Percentiles rank a stretch among this genome's conserved stretches.
phyloP scores from a whole-genome alignment of 2,113 vertebrate genomes.

The Candoia aspera region DNA sequence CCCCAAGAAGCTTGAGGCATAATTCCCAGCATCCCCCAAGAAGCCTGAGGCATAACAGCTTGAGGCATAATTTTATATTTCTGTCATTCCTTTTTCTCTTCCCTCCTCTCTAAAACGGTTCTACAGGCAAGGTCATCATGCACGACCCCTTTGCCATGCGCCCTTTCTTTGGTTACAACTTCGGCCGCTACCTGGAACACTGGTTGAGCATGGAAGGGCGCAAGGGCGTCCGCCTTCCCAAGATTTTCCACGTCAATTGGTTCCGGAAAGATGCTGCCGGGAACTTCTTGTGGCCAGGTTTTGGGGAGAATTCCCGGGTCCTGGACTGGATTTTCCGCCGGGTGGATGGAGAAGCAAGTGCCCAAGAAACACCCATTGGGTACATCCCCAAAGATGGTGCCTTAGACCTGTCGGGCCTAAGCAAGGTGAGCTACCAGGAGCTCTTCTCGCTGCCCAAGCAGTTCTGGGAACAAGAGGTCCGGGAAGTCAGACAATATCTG shows the following conservation, averaged over 20 bases:
- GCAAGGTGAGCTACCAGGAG: conserved; percentile 65
- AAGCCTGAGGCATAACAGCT: no score
- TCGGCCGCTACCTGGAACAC: conserved; percentile 69
- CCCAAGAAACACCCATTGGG: conserved; percentile 72
- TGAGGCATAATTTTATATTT: no score
- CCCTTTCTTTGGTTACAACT: conserved; percentile 78
- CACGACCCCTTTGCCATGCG: conserved; percentile 80
- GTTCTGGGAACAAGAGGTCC: conserved; percentile 81
- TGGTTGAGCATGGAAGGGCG: conserved; percentile 70
- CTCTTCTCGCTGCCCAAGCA: conserved; percentile 76
- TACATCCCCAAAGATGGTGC: conserved; percentile 74
- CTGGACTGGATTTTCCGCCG: conserved; percentile 77
- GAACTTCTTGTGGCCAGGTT: conserved; percentile 73
- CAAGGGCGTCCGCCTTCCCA: conserved; percentile 59
- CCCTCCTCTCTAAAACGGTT: background rate
- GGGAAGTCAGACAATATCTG: conserved; percentile 84
- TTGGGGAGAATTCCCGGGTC: conserved; percentile 72
- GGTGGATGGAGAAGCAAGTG: conserved; percentile 79
- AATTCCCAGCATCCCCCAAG: no score
- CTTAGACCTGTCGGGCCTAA: conserved; percentile 71
- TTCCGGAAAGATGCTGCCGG: conserved; percentile 68
- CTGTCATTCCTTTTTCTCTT: background rate
- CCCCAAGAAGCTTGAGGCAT: no score
- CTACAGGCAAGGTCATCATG: conserved; percentile 74
- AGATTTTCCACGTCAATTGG: conserved; percentile 78